phyloP scores from a whole-genome alignment of 1,140 invertebrate genomes.

The Lepeophtheirus salmonis region DNA sequence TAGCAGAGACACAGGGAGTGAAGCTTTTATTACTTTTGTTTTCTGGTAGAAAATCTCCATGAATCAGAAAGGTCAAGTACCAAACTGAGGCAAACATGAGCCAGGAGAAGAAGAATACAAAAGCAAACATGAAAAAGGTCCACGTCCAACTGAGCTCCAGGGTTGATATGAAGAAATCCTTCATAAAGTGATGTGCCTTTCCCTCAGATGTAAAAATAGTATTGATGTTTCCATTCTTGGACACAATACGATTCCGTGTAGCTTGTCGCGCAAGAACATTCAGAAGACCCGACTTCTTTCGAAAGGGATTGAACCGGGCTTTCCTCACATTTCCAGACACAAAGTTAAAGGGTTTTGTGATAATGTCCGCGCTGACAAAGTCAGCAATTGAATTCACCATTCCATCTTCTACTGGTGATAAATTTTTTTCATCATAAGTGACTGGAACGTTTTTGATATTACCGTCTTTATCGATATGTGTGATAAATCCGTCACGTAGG shows the following conservation, averaged over 20 bases:
- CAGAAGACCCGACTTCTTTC: slow-evolving; percentile 16
- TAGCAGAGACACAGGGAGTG: slow-evolving; percentile 62
- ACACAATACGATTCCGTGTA: slow-evolving; percentile 11
- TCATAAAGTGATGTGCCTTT: slow-evolving; percentile 10
- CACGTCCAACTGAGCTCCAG: slow-evolving; percentile 52
- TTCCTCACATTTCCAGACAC: slow-evolving; percentile 9
- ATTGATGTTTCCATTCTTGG: slow-evolving; percentile 16
- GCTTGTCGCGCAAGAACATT: slow-evolving; percentile 7
- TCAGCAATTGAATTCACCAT: slow-evolving; percentile 1
- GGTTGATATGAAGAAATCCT: slow-evolving; percentile 16
- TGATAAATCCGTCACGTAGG: slow-evolving; percentile 7
- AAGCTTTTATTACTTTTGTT: slow-evolving; percentile 36
- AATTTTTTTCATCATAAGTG: neutral
- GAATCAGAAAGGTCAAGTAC: slow-evolving; percentile 76
- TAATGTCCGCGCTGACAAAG: slow-evolving; percentile 8
- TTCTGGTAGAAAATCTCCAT: slow-evolving; percentile 67
- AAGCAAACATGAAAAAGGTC: slow-evolving; percentile 74
- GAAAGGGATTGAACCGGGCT: slow-evolving; percentile 16
- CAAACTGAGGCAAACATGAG: slow-evolving; percentile 73
- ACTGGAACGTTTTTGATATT: slow-evolving; percentile 11
- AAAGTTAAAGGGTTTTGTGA: slow-evolving; percentile 13
- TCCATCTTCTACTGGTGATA: slow-evolving; percentile 1
- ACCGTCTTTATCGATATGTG: slow-evolving; percentile 7
- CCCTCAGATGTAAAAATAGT: neutral
- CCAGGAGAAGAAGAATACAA: slow-evolving; percentile 82